Evolutionary conservation across 2,888 invertebrate genomes (phyloP).

Genomic region (Cheilosia soror): DNA sequence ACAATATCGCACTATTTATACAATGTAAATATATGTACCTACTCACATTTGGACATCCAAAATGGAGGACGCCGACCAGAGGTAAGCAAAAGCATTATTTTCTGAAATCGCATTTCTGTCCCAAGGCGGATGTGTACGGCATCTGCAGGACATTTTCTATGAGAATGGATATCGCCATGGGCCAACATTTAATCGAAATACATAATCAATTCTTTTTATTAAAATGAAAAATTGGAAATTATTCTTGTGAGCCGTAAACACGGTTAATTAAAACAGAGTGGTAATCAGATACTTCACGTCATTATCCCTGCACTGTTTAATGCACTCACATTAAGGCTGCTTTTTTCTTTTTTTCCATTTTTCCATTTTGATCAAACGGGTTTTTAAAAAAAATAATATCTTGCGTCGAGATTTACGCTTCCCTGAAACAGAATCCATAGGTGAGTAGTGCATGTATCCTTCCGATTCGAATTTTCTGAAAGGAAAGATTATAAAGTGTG

Average conservation of each 20-base stretch:
- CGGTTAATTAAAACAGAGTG: conserved; percentile 64
- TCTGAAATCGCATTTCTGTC: no score
- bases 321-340: not conserved
- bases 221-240: conserved; percentile 46
- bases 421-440: not conserved
- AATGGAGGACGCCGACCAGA: no score
- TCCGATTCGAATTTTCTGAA: conserved; percentile 4
- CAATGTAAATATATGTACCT: no score
- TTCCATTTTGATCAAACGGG: not conserved
- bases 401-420: conserved; percentile 1
- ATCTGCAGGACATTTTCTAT: no score
- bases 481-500: not conserved
- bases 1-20: no score
- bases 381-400: conserved; percentile 1
- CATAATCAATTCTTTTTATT: not conserved
- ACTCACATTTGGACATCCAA: no score
- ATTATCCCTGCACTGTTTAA: conserved; percentile 1
- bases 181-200: no score
- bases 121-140: no score
- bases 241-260: conserved; percentile 64
- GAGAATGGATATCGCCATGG: no score
- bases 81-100: no score
- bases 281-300: conserved; percentile 43
- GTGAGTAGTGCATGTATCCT: not conserved
- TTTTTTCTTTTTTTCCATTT: not conserved